Base-by-base conservation (phyloP, 2,797 vertebrate genomes). In the Pangasius sanitwongsei region DNA sequence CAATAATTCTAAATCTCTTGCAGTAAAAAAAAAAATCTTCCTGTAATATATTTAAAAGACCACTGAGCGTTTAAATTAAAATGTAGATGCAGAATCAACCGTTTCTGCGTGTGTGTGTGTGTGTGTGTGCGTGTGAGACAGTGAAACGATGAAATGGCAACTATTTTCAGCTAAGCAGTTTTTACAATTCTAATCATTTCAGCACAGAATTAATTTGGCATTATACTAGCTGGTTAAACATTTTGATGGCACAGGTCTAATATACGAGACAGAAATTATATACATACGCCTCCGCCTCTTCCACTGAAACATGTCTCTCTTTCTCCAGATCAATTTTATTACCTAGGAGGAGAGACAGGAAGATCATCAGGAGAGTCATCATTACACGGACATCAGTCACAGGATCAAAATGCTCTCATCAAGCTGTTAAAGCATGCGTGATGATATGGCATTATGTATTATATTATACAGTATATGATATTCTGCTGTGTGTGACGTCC, bases 271-370 rank as follows among this genome's bases (percentile, higher is more conserved):
- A 53, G 50, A 61, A 87, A 77, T 25, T 7, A 6, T 44, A 74
- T 63, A 83, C 96, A 94, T 95, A 99, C 98, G 95, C 97, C 95
- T 99, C 98, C 87, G 98, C 98, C 90, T 99, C 98, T 94, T 99
- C 97, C 94, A 98, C 94, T 69, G 98, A 98, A 91, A 99, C 98
- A 72, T 99, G 96, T 93, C 98, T 96, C 90, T 99, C 98, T 95
- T 99, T 99, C 93, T 99, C 98, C 97, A 99, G 94, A 93, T 99
- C 98, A 89, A 98, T 97, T 97, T 99, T 99, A 95, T 99, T 99
- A 96, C 98, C 98, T 99, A 94, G 92, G 90, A 55, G 61, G 61
- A 83, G 4, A 89, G 63, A 92, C 4, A 37, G 41, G 2, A 74
- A 61, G 44, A 86, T 34, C 55, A 34, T 25, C 44, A 74, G 41